phyloP scores from a whole-genome alignment of 2,797 vertebrate genomes.

The Dipus sagitta region DNA sequence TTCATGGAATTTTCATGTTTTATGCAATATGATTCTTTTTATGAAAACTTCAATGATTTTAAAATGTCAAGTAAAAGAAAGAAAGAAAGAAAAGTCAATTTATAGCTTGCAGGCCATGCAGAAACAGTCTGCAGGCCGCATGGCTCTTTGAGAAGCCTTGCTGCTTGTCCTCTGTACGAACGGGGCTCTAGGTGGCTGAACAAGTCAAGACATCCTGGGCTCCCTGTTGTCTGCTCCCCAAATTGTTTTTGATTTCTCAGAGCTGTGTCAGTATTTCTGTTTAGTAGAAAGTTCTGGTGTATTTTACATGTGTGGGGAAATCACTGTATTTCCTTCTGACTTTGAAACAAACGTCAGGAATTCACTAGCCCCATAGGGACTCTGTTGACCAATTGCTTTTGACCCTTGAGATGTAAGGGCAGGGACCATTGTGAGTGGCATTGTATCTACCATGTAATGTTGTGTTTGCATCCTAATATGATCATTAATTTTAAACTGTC shows the following conservation, averaged over 20 bases:
- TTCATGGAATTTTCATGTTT: accelerated
- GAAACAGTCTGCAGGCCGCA: accelerated
- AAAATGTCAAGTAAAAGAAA: neutral
- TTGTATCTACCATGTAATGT: accelerated
- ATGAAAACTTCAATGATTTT: neutral
- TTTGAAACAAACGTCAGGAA: neutral
- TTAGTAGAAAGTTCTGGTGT: neutral
- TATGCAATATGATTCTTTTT: neutral
- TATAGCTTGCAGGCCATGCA: neutral
- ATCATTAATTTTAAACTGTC: slow-evolving; percentile 74
- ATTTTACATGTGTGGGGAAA: neutral
- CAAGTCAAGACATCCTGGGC: too few species aligned
- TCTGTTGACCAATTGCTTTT: neutral
- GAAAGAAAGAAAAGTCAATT: neutral
- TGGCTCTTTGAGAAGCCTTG: neutral
- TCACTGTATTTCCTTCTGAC: neutral
- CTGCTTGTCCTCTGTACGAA: neutral
- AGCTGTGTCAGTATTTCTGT: neutral
- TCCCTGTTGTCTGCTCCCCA: accelerated
- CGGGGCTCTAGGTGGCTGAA: neutral
- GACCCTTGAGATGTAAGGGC: slow-evolving; percentile 32
- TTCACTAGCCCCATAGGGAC: too few species aligned
- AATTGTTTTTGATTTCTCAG: neutral
- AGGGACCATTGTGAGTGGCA: neutral
- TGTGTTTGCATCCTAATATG: slow-evolving; percentile 67